Percentiles rank a stretch among this genome's conserved stretches.
These are phyloP conservation scores for Sphecodes monilicornis DNA, from an alignment of 2,888 invertebrate species.

Conservation along the genomic window DNA sequence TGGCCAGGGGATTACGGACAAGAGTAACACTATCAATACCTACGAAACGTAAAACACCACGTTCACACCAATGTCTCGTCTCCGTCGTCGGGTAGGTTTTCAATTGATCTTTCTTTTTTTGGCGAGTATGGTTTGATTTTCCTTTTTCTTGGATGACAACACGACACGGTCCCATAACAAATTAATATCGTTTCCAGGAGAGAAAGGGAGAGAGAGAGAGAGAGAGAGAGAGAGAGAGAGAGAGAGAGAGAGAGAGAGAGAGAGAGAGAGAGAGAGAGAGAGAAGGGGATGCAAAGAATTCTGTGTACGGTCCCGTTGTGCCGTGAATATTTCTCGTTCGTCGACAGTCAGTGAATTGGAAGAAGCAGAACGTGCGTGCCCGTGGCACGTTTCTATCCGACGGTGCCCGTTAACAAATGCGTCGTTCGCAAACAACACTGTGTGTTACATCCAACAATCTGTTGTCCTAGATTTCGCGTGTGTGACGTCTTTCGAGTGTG, in stretches of 20 bases:
- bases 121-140: not conserved
- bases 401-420: not conserved
- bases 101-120: not conserved
- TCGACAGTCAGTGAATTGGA: not conserved
- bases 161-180: not conserved
- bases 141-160: not conserved
- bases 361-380: conserved; percentile 2
- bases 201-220: too few relatives aligned
- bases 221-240: too few relatives aligned
- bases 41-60: conserved; percentile 81
- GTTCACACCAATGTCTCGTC: conserved; percentile 19
- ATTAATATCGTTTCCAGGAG: too few relatives aligned
- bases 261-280: not conserved
- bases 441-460: conserved; percentile 10
- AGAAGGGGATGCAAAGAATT: not conserved
- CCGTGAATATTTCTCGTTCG: not conserved
- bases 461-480: conserved; percentile 23
- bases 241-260: too few relatives aligned
- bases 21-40: conserved; percentile 92
- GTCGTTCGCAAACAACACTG: conserved; percentile 3
- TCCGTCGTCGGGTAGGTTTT: not conserved
- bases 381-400: not conserved
- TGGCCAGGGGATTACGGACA: conserved; percentile 95
- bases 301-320: not conserved
- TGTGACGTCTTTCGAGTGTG: conserved; percentile 4